A percentile compares a stretch with the other conserved stretches of the same genome.
Conservation (phyloP, 2,888 invertebrate genomes). For the Brassicogethes aeneus region DNA sequence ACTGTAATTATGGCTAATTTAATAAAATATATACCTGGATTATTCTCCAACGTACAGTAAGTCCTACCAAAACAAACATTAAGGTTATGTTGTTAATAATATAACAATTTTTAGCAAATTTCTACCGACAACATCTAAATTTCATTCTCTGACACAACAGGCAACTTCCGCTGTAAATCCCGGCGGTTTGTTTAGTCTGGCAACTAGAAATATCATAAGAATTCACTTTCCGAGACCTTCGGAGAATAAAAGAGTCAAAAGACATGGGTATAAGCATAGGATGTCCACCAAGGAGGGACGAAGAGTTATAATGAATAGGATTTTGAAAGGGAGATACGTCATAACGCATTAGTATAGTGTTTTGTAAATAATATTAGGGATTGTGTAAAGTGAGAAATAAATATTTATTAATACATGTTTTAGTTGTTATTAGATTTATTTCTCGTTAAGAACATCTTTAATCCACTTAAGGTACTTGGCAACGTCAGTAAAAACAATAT, state of each 20-base stretch:
- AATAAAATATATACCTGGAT: background rate
- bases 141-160: background rate
- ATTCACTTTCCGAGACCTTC: slow-evolving; percentile 67
- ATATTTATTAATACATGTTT: background rate
- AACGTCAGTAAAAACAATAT: slow-evolving; percentile 53
- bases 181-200: slow-evolving; percentile 30
- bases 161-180: slow-evolving; percentile 8
- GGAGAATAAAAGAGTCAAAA: slow-evolving; percentile 60
- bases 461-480: slow-evolving; percentile 42
- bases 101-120: too few relatives aligned
- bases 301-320: slow-evolving; percentile 63
- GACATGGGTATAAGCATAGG: slow-evolving; percentile 60
- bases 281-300: slow-evolving; percentile 62
- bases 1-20: background rate
- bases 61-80: too few relatives aligned
- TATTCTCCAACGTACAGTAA: background rate
- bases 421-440: background rate
- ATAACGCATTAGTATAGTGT: slow-evolving; percentile 50
- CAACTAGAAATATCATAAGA: slow-evolving; percentile 47
- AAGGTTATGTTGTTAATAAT: too few relatives aligned
- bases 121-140: background rate
- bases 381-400: background rate
- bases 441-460: slow-evolving; percentile 2
- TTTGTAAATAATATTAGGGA: background rate
- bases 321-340: slow-evolving; percentile 64